Base-by-base conservation (phyloP, 2,113 vertebrate species). In the Hemibagrus wyckioides region DNA sequence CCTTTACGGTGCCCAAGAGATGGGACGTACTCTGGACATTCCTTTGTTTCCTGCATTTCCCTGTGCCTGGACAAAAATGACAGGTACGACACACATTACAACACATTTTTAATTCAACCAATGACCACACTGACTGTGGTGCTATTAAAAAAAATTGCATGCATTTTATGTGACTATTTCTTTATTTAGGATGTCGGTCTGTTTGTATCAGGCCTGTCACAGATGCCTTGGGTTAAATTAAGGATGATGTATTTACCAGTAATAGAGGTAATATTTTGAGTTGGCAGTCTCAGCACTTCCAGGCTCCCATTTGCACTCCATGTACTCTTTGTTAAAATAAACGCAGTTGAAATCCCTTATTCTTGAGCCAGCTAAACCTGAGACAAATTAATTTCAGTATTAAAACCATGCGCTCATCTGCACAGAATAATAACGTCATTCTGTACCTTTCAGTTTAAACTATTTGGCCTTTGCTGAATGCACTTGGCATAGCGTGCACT, bases 1-100 rank as follows among this genome's bases (percentile, higher is more conserved):
- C 97, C 97, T 0, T 76, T 52, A 14, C 94, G 94, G 48, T 83
- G 1, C 0, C 93, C 93, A 0, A 71, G 67, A 0, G 63, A 82
- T 23, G 90, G 54, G 0, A 96, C 81, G 8, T 98, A 98, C 48
- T 92, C 59, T 0, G 86, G 89, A 3, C 97, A 98, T 87, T 96
- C 95, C 21, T 36, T 1, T 0, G 92, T 67, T 0, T 88, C 90
- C 2, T 91, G 91, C 92, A 97, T 93, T 7, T 93, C 90, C 10
- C 91, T 90, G 23, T 98, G 95, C 97, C 97, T 98, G 17, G 5
- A 0, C 6, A 65, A 65, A 50, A 30, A 75, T 6, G 21, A 44
- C 36, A 41, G 44, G 14, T 30, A 50, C 36, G 36, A 61, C 25
- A 83, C 30, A 85, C 41, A 48, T 48, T 48, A 48, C 44, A 2